Evolutionary conservation across 2,888 invertebrate species (phyloP), one percentile per base, ranked within the genome.

Genomic region (Sthenelais limicola): DNA sequence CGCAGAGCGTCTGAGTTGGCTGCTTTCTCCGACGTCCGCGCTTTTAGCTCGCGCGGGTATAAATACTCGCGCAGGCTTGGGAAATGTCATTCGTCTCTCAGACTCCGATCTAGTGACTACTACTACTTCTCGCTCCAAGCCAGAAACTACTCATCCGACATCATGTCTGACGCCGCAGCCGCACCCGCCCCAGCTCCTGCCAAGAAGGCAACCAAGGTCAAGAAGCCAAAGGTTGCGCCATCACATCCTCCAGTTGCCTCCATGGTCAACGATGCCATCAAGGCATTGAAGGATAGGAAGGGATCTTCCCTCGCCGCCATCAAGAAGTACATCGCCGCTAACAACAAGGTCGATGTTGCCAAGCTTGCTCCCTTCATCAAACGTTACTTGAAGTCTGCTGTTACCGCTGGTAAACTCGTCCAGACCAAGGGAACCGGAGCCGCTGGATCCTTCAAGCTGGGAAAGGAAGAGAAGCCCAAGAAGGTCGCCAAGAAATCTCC

Each of bases 361-460:
- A 49, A 51, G 32, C 38, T 70, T 33, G 56, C 54, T 30, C 70
- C 70, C 7, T 70, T 70, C 70, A 70, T 70, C 70, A 54, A 51
- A n/a, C 52, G 54, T n/a, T 70, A 56, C 28, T 21, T 70, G 26
- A 70, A 70, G 70, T 51, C 52, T 38, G 54, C 38, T 7, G 70
- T 70, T 21, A 28, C 24, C 15, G 47, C 54, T 30, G 70, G 70
- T 3, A 70, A 56, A 32, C 56, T 70, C 26, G 54, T 54, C 56
- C 70, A 70, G 54, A 54, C 54, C 38, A 70, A 70, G 56, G 70
- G 70, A 24, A 54, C 70, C n/a, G 70, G 70, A 48, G 70, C 70
- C 38, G 32, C 54, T 70, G 70, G 70, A 24, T 56, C 54, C 54
- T 70, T 70, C 70, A 54, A 56, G 54, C 30, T 70, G 12, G 54